phyloP scores from a whole-genome alignment of 2,797 vertebrate genomes.

The Agapornis canus region DNA sequence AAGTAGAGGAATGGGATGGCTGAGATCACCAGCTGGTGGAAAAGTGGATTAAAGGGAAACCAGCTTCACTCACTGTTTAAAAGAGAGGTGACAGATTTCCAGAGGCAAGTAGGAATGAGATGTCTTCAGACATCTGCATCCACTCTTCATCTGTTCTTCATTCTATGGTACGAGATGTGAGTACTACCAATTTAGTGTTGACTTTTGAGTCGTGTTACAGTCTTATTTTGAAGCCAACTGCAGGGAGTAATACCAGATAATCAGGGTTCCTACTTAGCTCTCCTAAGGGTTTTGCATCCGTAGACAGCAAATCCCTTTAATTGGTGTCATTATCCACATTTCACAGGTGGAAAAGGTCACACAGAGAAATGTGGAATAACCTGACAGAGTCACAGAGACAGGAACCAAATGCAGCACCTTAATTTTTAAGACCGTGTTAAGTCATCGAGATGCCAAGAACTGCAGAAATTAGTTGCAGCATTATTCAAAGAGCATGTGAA shows the following conservation, averaged over 20 bases:
- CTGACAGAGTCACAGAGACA: neutral
- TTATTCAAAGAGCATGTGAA: neutral
- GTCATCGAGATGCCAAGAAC: neutral
- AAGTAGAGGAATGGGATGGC: neutral
- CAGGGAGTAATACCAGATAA: neutral
- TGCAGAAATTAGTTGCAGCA: neutral
- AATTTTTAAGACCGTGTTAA: neutral
- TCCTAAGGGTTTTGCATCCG: neutral
- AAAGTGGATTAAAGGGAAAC: neutral
- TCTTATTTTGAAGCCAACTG: neutral
- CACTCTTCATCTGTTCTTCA: neutral
- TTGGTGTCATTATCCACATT: neutral
- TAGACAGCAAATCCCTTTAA: neutral
- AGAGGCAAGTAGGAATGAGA: neutral
- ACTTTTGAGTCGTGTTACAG: neutral
- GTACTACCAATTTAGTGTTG: neutral
- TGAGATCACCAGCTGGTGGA: neutral
- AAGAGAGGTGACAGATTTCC: neutral
- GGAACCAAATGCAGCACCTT: neutral
- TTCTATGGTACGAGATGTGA: neutral
- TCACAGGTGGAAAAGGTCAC: neutral
- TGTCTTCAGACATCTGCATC: neutral
- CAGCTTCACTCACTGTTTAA: neutral
- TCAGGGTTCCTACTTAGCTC: neutral
- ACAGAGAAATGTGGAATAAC: neutral